Conservation (phyloP, 2,113 vertebrate genomes). For the Callipepla squamata region DNA sequence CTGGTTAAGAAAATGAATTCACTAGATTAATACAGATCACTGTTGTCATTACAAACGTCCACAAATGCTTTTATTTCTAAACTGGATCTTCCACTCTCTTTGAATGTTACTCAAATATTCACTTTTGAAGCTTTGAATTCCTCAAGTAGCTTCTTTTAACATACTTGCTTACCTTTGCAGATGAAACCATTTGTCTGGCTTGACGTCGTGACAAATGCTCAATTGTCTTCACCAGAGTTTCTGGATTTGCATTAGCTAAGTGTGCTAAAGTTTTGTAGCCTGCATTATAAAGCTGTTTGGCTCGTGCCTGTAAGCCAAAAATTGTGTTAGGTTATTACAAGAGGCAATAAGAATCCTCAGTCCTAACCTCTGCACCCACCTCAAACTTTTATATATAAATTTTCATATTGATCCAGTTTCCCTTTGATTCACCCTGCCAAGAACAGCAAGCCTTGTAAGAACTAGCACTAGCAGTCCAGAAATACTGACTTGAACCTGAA, state of each 20-base stretch:
- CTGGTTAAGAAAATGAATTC: neutral
- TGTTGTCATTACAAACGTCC: neutral
- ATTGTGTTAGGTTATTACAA: neutral
- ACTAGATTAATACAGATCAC: neutral
- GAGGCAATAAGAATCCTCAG: neutral
- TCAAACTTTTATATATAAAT: neutral
- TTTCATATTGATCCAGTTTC: neutral
- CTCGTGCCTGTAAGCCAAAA: slow-evolving; percentile 83
- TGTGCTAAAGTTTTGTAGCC: slow-evolving; percentile 89
- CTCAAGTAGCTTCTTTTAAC: neutral
- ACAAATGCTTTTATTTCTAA: neutral
- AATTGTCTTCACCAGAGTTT: slow-evolving; percentile 78
- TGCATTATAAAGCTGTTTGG: slow-evolving; percentile 89
- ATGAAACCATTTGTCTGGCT: slow-evolving; percentile 89
- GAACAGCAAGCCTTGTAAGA: neutral
- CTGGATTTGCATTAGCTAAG: slow-evolving; percentile 89
- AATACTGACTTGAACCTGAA: neutral
- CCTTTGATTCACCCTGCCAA: neutral
- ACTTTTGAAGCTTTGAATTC: neutral
- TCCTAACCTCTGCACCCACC: neutral
- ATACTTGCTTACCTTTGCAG: slow-evolving; percentile 86
- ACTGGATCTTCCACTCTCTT: neutral
- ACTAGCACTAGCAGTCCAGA: neutral
- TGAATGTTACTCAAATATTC: neutral
- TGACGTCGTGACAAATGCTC: slow-evolving; percentile 86